These are phyloP conservation scores for Caenorhabditis plicata DNA, from an alignment of 2,888 invertebrate species.

Conservation along the genomic window DNA sequence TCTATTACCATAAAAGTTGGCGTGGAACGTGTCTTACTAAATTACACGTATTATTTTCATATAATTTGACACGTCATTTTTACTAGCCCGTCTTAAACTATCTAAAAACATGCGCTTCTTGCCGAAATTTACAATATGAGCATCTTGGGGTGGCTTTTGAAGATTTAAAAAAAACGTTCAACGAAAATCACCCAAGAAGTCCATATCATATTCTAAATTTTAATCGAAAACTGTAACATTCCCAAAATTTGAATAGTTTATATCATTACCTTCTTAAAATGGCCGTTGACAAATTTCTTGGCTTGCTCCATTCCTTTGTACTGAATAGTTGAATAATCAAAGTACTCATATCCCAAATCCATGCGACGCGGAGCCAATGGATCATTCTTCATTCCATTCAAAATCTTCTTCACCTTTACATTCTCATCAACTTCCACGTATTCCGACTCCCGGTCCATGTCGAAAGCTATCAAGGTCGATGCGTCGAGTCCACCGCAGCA, in stretches of 20 bases:
- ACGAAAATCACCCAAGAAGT: no score
- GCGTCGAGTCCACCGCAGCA: slow-evolving; percentile 15
- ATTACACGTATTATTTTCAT: no score
- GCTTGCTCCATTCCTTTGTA: slow-evolving; percentile 1
- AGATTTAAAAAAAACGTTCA: no score
- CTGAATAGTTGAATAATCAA: slow-evolving; percentile 4
- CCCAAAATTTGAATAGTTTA: neutral
- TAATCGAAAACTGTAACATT: neutral
- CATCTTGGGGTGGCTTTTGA: no score
- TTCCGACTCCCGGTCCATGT: neutral
- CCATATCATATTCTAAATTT: neutral
- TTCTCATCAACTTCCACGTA: neutral
- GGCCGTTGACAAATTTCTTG: neutral
- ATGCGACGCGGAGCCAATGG: neutral
- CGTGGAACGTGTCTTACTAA: no score
- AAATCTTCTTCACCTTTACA: slow-evolving; percentile 4
- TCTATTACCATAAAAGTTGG: no score
- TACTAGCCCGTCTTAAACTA: no score
- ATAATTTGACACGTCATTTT: no score
- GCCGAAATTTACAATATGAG: no score
- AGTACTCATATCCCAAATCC: slow-evolving; percentile 27
- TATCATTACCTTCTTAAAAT: neutral
- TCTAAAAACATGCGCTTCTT: no score
- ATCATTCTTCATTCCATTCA: neutral
- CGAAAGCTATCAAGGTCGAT: no score